Percentiles rank a stretch among this genome's conserved stretches.
Conservation (phyloP, 2,888 invertebrate genomes). For the Glaucopsyche alexis region DNA sequence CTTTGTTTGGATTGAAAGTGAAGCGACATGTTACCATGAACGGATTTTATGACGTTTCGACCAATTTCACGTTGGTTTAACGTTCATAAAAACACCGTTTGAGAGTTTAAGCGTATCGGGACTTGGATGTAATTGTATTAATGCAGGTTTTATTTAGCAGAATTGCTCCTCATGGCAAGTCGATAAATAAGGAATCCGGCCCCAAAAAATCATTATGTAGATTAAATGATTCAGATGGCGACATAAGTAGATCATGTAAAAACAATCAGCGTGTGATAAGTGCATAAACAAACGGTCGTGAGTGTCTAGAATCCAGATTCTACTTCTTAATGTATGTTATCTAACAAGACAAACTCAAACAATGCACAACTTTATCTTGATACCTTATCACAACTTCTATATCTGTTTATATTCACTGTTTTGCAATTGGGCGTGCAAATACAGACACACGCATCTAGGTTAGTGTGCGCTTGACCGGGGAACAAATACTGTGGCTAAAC, state of each 20-base stretch:
- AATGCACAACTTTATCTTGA: constrained; percentile 39
- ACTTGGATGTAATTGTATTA: too few relatives aligned
- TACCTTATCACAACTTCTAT: constrained; percentile 36
- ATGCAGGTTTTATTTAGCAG: too few relatives aligned
- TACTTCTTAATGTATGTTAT: constrained; percentile 32
- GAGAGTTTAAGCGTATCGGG: too few relatives aligned
- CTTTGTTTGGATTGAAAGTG: too few relatives aligned
- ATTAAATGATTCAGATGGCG: not conserved
- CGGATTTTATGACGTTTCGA: too few relatives aligned
- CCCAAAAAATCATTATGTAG: not conserved
- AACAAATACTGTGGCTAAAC: constrained; percentile 12
- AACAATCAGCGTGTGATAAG: constrained; percentile 3
- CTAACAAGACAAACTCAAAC: constrained; percentile 35
- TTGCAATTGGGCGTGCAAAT: constrained; percentile 36
- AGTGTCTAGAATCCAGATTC: not conserved
- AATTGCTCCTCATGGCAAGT: too few relatives aligned
- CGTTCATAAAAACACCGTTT: too few relatives aligned
- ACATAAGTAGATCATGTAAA: constrained; percentile 8
- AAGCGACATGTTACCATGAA: too few relatives aligned
- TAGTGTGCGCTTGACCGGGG: constrained; percentile 32
- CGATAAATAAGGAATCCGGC: too few relatives aligned
- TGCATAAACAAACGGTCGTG: not conserved
- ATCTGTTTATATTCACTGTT: constrained; percentile 37
- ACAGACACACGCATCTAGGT: constrained; percentile 35
- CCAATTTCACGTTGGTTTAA: too few relatives aligned